Evolutionary conservation across 1,140 invertebrate genomes (phyloP).

Genomic region (Eumeta japonica): DNA sequence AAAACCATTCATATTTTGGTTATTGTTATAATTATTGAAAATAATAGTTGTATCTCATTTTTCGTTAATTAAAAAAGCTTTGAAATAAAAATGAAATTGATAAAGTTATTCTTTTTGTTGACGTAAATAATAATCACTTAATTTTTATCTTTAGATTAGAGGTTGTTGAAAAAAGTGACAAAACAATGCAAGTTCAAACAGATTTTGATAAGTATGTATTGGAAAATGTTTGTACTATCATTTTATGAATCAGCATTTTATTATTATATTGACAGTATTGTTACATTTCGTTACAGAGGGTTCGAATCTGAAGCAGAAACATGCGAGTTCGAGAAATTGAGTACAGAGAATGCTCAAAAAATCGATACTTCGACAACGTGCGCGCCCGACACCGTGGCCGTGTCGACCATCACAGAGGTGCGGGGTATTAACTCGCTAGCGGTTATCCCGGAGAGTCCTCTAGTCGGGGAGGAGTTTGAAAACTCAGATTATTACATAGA

Average conservation of each 20-base stretch:
- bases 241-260: background rate
- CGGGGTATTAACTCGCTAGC: conserved; percentile 30
- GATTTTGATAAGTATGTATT: conserved; percentile 39
- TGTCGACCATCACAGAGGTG: conserved; percentile 44
- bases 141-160: conserved; percentile 25
- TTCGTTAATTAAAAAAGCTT: too few species aligned
- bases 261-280: conserved; percentile 1
- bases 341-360: conserved; percentile 45
- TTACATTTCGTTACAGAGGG: conserved; percentile 51
- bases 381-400: conserved; percentile 31
- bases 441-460: conserved; percentile 31
- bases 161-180: conserved; percentile 28
- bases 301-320: conserved; percentile 80
- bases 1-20: too few species aligned
- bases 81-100: too few species aligned
- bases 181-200: conserved; percentile 34
- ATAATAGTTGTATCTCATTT: too few species aligned
- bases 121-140: conserved; percentile 1
- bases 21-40: too few species aligned
- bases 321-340: conserved; percentile 79
- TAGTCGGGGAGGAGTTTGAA: conserved; percentile 63
- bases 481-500: conserved; percentile 84
- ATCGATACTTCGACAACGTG: conserved; percentile 32
- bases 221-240: conserved; percentile 5
- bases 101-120: too few species aligned